Base-by-base conservation (phyloP, 1,140 invertebrate genomes). In the Oedothorax gibbosus region DNA sequence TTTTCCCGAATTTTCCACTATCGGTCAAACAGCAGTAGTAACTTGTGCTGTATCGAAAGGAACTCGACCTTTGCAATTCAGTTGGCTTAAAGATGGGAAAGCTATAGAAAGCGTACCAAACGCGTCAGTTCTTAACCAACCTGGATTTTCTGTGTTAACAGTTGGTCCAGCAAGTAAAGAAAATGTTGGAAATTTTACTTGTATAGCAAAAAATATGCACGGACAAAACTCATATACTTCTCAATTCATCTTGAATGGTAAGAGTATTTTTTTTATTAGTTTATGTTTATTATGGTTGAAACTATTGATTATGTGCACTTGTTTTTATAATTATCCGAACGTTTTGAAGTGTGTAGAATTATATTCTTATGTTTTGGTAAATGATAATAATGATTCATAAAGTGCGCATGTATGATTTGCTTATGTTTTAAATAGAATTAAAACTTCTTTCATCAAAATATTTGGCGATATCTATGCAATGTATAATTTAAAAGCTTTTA, bases 131-230 rank as follows among this genome's bases (percentile, higher is more conserved):
- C 35, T 57, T 12, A 76, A 66, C 18, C 62, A 57, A 53, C 21
- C 53, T n/a, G 72, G 50, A 8, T 79, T 80, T 79, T 86, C 71
- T 14, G 82, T 84, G 5, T 53, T 84, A 15, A 84, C 73, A 9
- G 64, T 84, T 12, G 64, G 73, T 0, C 72, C 64, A 51, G 82
- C 73, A 68, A 84, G 12, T 68, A n/a, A n/a, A 20, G 82, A 76
- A 15, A 76, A 84, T 77, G 60, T 68, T 0, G 82, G 82, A 6
- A 76, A 84, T 69, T 84, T 68, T n/a, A 84, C 82, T 12, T 84
- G 82, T 20, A 51, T 57, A 57, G 82, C 64, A 14, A 76, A 18
- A 69, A 76, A 76, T 18, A 18, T 53, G 0, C 20, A 57, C n/a
- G 72, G 72, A 0, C 35, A 77, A 69, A 35, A 71, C 53, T 71